Evolutionary conservation across 1,140 invertebrate species (phyloP).

Genomic region (Drosophila kurseongensis): DNA sequence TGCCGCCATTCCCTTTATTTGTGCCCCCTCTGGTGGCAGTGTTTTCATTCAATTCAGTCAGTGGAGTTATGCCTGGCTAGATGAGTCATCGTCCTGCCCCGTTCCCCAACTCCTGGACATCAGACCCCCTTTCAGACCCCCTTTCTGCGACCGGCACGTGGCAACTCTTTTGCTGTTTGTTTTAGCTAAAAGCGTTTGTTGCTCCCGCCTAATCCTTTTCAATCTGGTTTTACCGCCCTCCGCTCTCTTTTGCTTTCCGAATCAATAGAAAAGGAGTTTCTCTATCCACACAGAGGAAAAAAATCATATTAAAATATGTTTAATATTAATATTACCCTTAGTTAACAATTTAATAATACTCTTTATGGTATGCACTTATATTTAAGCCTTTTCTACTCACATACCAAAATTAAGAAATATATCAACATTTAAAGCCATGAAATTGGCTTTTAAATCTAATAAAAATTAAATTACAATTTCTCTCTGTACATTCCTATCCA

Average conservation of each 20-base stretch:
- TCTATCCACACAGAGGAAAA: background rate
- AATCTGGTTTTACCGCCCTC: slow-evolving; percentile 1
- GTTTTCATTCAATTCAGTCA: slow-evolving; percentile 57
- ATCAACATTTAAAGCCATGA: too few species aligned
- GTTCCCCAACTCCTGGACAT: background rate
- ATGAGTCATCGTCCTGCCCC: slow-evolving; percentile 63
- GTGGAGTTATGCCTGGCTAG: slow-evolving; percentile 61
- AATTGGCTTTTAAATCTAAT: too few species aligned
- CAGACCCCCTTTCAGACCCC: background rate
- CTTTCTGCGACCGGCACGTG: slow-evolving; percentile 47
- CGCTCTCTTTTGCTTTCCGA: background rate
- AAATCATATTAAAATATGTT: background rate
- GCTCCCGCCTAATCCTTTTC: slow-evolving; percentile 50
- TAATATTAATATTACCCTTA: too few species aligned
- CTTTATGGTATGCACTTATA: background rate
- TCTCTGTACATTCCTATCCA: background rate
- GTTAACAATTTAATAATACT: too few species aligned
- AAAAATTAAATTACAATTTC: background rate
- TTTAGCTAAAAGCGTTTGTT: slow-evolving; percentile 69
- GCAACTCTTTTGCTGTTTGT: slow-evolving; percentile 60
- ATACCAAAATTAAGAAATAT: background rate
- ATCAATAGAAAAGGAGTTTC: slow-evolving; percentile 10
- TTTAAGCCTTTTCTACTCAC: background rate
- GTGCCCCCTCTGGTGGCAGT: slow-evolving; percentile 16
- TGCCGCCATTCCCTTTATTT: slow-evolving; percentile 6